Base-by-base conservation (phyloP, 2,797 vertebrate genomes). In the Epinephelus malabaricus region DNA sequence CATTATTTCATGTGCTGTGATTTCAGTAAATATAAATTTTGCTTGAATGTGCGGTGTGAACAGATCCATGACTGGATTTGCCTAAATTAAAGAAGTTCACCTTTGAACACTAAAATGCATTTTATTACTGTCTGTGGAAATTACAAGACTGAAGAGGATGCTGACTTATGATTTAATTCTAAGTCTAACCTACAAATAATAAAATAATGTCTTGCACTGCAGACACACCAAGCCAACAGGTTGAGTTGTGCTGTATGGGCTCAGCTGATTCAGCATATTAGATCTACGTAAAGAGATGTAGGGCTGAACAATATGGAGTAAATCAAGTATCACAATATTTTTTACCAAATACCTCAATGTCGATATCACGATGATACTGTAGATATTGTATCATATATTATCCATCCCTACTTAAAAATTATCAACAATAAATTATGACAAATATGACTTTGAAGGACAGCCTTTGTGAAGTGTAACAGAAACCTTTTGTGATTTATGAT, bases 401-500 rank as follows among this genome's bases (percentile, higher is more conserved):
- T 11, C 40, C 40, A 43, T 9, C 11, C 40, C 40, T 43, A 40
- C 25, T 34, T 43, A 3, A 18, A n/a, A 19, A 43, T 65, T 34
- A 78, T 46, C 2, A 65, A 23, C 23, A 15, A 63, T 9, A 9
- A 64, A 43, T 43, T 56, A 43, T 54, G 21, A 64, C 14, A 47
- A 58, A 30, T 59, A 8, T 50, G 64, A 14, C 12, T 73, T 63
- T 74, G 50, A 78, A 55, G 47, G n/a, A 45, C 13, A 47, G 19
- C 61, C 18, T 65, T 61, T 64, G 25, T 21, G 13, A 60, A 47
- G 56, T 49, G 54, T 63, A 67, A 73, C 38, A 3, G 25, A 66
- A 81, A 51, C 55, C 46, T 51, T 76, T 66, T 58, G 64, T 65
- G 51, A 81, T 82, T 68, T 51, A 40, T 40, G 63, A 73, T 73